Evolutionary conservation across 2,113 vertebrate genomes (phyloP).

Genomic region (Ptyas mucosa): DNA sequence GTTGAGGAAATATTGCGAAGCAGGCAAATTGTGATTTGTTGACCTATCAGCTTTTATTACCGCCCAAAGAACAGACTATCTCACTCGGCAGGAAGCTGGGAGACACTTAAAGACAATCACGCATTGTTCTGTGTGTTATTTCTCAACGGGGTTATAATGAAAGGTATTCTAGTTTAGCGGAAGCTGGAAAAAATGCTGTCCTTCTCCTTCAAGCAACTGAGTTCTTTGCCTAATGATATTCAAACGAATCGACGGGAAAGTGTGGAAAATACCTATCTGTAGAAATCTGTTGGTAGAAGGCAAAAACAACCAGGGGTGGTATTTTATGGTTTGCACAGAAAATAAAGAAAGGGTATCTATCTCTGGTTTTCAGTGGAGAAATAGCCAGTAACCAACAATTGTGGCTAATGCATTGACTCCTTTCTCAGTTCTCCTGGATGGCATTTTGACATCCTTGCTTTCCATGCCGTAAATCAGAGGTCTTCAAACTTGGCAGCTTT

Average conservation of each 20-base stretch:
- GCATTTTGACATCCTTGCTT: neutral
- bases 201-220: neutral
- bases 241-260: neutral
- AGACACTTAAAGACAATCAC: neutral
- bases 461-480: too few species aligned
- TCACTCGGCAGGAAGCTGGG: neutral
- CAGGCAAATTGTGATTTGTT: constrained; percentile 4
- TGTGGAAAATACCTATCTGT: neutral
- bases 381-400: neutral
- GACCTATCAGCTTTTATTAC: constrained; percentile 17
- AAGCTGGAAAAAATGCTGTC: neutral
- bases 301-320: neutral
- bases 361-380: neutral
- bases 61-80: constrained; percentile 7
- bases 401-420: neutral
- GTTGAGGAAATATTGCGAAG: neutral
- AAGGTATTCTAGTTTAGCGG: constrained; percentile 9
- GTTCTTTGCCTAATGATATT: neutral
- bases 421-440: neutral
- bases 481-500: too few species aligned
- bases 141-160: constrained; percentile 22
- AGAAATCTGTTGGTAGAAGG: neutral
- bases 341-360: neutral
- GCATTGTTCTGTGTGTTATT: neutral
- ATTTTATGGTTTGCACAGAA: neutral